phyloP scores from a whole-genome alignment of 2,888 invertebrate species.

The Penaeus monodon region DNA sequence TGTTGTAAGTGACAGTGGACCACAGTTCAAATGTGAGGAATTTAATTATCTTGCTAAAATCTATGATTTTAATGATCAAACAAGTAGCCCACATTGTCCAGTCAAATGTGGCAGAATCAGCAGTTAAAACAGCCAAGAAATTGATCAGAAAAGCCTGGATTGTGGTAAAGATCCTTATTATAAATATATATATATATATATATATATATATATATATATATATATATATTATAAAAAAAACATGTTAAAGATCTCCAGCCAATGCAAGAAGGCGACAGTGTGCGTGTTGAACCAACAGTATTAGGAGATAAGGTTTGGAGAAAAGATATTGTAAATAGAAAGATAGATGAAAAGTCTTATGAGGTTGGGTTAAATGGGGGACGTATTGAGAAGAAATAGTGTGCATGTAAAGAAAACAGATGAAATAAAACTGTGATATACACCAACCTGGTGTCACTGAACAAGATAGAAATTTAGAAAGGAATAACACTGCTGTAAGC shows the following conservation, averaged over 20 bases:
- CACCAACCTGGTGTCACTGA: too few species aligned
- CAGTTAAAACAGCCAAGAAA: constrained; percentile 23
- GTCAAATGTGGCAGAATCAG: constrained; percentile 30
- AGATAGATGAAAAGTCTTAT: background rate
- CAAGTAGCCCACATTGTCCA: constrained; percentile 17
- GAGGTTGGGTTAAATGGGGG: background rate
- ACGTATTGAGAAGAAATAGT: too few species aligned
- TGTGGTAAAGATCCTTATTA: constrained; percentile 19
- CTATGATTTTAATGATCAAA: constrained; percentile 3
- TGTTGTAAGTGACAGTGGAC: background rate
- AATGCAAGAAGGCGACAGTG: background rate
- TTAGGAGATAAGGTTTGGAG: constrained; percentile 17
- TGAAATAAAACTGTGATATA: too few species aligned
- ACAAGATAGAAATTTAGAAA: too few species aligned
- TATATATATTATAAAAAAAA: too few species aligned
- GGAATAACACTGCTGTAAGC: too few species aligned
- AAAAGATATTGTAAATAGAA: constrained; percentile 17
- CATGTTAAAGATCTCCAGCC: background rate
- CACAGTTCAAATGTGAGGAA: background rate
- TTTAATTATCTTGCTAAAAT: background rate
- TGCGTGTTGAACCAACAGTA: constrained; percentile 11
- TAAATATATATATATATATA: too few species aligned
- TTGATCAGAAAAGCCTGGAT: constrained; percentile 18
- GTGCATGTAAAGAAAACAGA: too few species aligned
- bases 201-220: too few species aligned